These are phyloP conservation scores for Zele albiditarsus DNA, from an alignment of 2,888 invertebrate species.

Conservation along the genomic window DNA sequence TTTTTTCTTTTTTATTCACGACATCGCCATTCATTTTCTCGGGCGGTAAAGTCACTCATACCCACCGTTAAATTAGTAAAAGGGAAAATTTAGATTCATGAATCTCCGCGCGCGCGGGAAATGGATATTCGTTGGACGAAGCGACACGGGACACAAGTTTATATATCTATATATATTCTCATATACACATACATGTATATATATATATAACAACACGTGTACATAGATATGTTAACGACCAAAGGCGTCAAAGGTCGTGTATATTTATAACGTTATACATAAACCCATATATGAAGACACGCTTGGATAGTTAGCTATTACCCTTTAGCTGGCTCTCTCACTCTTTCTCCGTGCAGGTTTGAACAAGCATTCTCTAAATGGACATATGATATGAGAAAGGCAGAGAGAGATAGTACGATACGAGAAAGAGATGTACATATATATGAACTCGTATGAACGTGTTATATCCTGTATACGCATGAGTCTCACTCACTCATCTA, in stretches of 20 bases:
- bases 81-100: constrained; percentile 52
- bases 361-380: not conserved
- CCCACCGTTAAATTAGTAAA: constrained; percentile 49
- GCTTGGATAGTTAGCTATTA: constrained; percentile 6
- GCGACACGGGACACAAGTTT: not conserved
- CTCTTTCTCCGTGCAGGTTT: too few relatives aligned
- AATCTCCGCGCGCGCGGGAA: constrained; percentile 42
- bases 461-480: not conserved
- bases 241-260: constrained; percentile 5
- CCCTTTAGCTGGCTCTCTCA: not conserved
- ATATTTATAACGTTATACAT: constrained; percentile 12
- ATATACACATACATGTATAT: not conserved
- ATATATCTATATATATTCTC: not conserved
- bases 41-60: constrained; percentile 47
- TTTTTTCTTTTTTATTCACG: not conserved
- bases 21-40: constrained; percentile 41
- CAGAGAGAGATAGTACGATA: not conserved
- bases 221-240: not conserved
- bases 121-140: constrained; percentile 35
- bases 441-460: not conserved
- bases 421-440: not conserved
- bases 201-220: not conserved
- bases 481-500: not conserved
- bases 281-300: constrained; percentile 1
- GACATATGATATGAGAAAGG: not conserved